phyloP scores from a whole-genome alignment of 2,888 invertebrate species.

The Eupithecia subumbrata region DNA sequence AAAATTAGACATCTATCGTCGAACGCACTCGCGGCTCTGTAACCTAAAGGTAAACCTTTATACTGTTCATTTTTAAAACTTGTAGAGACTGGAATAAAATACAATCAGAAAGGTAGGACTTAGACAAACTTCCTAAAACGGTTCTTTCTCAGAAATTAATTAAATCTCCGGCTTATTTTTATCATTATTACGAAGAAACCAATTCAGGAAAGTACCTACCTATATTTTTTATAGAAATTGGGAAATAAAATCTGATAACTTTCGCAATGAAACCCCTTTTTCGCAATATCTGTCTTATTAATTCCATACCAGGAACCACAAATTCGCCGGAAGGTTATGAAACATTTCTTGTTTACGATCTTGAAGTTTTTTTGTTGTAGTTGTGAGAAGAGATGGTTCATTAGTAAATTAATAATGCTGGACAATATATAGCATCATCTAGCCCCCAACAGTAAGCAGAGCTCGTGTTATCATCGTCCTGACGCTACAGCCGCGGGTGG shows the following conservation, averaged over 20 bases:
- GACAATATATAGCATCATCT: too few relatives aligned
- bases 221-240: conserved; percentile 10
- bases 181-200: conserved; percentile 11
- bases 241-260: conserved; percentile 21
- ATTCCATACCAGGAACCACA: background rate
- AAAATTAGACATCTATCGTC: too few relatives aligned
- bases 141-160: conserved; percentile 1
- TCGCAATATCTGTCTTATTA: conserved; percentile 15
- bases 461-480: too few relatives aligned
- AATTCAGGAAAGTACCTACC: conserved; percentile 2
- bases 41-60: too few relatives aligned
- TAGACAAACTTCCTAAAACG: background rate
- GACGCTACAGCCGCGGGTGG: too few relatives aligned
- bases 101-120: background rate
- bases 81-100: too few relatives aligned
- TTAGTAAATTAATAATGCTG: too few relatives aligned
- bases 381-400: too few relatives aligned
- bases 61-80: too few relatives aligned
- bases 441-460: too few relatives aligned
- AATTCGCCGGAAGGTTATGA: background rate
- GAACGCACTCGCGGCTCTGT: too few relatives aligned
- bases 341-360: background rate
- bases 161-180: conserved; percentile 13
- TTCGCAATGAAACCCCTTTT: conserved; percentile 9
- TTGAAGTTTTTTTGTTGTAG: background rate